Conservation (phyloP, 2,797 vertebrate genomes). For the Sebastes oblongus region DNA sequence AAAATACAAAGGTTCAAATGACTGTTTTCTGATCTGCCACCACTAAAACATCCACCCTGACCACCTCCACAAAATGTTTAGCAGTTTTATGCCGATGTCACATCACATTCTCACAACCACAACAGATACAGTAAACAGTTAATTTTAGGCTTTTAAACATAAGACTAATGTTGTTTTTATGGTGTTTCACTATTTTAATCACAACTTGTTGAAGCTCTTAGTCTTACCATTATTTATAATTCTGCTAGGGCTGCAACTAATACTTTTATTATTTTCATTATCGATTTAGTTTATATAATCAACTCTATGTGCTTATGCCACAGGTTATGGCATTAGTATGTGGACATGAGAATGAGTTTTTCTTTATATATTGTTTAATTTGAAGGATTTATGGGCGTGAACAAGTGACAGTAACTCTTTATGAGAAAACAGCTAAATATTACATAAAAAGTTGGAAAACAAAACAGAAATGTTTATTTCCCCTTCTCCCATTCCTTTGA, state of each 20-base stretch:
- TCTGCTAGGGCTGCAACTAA: background rate
- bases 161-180: background rate
- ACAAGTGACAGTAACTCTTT: background rate
- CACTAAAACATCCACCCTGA: background rate
- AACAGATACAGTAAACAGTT: background rate
- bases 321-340: background rate
- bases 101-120: background rate
- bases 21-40: background rate
- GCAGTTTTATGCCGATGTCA: background rate
- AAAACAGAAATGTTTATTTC: background rate
- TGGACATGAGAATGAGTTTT: no score
- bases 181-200: background rate
- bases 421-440: background rate
- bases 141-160: background rate
- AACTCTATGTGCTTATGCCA: background rate
- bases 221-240: background rate
- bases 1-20: background rate
- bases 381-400: background rate
- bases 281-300: background rate
- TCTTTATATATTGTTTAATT: background rate
- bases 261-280: background rate
- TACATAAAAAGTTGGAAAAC: background rate
- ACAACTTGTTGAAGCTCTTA: no score
- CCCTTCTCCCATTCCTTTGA: background rate
- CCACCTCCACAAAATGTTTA: background rate